Conservation (phyloP, 2,888 invertebrate species). For the Pammene aurita region DNA sequence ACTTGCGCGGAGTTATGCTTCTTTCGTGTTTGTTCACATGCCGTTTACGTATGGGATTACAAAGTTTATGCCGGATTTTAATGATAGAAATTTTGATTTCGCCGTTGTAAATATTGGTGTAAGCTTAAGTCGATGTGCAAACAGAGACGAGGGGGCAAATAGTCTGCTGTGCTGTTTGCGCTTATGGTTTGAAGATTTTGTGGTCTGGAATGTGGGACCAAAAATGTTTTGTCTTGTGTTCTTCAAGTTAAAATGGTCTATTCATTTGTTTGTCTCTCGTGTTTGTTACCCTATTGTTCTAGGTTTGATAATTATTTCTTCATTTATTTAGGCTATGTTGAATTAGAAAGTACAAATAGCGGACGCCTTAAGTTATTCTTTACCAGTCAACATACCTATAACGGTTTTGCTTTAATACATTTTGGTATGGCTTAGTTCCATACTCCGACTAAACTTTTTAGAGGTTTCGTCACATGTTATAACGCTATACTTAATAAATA, state of each 20-base stretch:
- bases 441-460: too few species aligned
- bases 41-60: slow-evolving; percentile 70
- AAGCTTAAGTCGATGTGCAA: slow-evolving; percentile 32
- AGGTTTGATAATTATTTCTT: too few species aligned
- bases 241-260: neutral
- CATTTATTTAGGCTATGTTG: too few species aligned
- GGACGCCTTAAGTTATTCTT: too few species aligned
- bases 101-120: slow-evolving; percentile 33
- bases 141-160: slow-evolving; percentile 34
- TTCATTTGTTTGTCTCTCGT: too few species aligned
- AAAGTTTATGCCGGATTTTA: slow-evolving; percentile 48
- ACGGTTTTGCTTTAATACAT: too few species aligned
- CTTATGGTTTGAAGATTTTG: slow-evolving; percentile 27
- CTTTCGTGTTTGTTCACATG: slow-evolving; percentile 68
- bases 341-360: too few species aligned
- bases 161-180: slow-evolving; percentile 33
- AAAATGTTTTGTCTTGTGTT: slow-evolving; percentile 6
- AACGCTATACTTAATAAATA: too few species aligned
- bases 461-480: too few species aligned
- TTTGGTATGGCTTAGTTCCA: too few species aligned
- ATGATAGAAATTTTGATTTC: slow-evolving; percentile 39
- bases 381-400: too few species aligned
- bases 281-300: neutral
- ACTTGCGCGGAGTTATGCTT: slow-evolving; percentile 59
- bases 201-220: slow-evolving; percentile 5